Conservation (phyloP, 2,113 vertebrate species). For the Zapornia atra region DNA sequence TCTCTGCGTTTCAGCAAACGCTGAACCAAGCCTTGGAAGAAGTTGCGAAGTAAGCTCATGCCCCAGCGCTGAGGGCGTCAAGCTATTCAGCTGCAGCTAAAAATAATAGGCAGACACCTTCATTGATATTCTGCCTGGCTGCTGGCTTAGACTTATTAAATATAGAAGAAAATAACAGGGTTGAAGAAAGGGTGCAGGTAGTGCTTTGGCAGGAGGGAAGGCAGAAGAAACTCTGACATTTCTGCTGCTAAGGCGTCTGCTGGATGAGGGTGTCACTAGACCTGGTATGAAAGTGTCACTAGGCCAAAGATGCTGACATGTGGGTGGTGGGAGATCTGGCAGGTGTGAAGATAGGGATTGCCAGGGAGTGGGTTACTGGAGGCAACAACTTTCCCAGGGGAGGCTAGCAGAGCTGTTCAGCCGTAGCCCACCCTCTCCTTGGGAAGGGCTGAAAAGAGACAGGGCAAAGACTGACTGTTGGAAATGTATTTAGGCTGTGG, state of each 20-base stretch:
- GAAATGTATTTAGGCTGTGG: background rate
- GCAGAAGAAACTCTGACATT: background rate
- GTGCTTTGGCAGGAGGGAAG: background rate
- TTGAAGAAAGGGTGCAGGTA: background rate
- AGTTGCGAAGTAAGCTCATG: slow-evolving; percentile 87
- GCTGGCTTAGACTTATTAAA: slow-evolving; percentile 13
- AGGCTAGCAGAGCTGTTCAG: background rate
- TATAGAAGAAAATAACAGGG: background rate
- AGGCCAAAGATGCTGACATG: background rate
- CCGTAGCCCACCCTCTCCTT: background rate
- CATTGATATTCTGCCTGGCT: background rate
- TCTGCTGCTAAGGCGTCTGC: background rate
- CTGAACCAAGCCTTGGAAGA: slow-evolving; percentile 93
- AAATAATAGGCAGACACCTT: background rate
- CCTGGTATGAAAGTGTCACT: background rate
- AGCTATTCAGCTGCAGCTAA: background rate
- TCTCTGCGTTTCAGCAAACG: slow-evolving; percentile 91
- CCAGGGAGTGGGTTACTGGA: background rate
- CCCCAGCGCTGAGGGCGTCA: background rate
- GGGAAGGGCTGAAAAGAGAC: background rate
- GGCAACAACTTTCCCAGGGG: background rate
- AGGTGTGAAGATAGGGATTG: background rate
- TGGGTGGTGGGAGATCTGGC: background rate
- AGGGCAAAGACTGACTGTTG: background rate
- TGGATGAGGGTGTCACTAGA: background rate